These are phyloP conservation scores for Otus sunia DNA, from an alignment of 2,113 vertebrate genomes.

Conservation along the genomic window DNA sequence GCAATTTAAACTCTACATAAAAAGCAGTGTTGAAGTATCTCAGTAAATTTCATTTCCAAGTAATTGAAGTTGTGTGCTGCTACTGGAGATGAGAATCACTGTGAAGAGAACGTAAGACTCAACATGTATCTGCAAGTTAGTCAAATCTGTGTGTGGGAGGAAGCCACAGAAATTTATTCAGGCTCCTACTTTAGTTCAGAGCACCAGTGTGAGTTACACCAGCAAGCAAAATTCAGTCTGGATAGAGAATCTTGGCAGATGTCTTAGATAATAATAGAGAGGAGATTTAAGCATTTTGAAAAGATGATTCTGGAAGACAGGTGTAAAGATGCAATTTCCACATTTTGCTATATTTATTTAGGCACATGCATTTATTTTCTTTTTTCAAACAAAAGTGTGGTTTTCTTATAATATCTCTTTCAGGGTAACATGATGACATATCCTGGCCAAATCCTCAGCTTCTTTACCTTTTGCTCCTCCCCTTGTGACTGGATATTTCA, in stretches of 20 bases:
- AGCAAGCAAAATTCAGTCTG: conserved; percentile 20
- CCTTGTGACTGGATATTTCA: neutral
- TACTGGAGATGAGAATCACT: neutral
- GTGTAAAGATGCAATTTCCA: neutral
- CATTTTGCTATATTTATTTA: neutral
- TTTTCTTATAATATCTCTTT: neutral
- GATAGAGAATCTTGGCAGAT: neutral
- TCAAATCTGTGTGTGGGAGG: neutral
- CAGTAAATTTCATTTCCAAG: neutral
- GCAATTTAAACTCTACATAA: conserved; percentile 21
- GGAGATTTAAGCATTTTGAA: neutral
- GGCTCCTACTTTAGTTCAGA: neutral
- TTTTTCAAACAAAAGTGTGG: neutral
- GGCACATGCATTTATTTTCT: neutral
- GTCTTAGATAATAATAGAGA: conserved; percentile 2
- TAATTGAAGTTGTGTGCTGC: neutral
- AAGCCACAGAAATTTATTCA: conserved; percentile 38
- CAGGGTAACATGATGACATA: neutral
- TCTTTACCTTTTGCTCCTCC: neutral
- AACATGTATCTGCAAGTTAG: neutral
- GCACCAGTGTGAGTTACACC: conserved; percentile 9
- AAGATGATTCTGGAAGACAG: neutral
- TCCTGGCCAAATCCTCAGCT: neutral
- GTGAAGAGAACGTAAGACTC: neutral
- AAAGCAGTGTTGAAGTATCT: neutral